Evolutionary conservation across 2,797 vertebrate species (phyloP), one percentile per base, ranked within the genome.

Genomic region (Australoheros facetus): DNA sequence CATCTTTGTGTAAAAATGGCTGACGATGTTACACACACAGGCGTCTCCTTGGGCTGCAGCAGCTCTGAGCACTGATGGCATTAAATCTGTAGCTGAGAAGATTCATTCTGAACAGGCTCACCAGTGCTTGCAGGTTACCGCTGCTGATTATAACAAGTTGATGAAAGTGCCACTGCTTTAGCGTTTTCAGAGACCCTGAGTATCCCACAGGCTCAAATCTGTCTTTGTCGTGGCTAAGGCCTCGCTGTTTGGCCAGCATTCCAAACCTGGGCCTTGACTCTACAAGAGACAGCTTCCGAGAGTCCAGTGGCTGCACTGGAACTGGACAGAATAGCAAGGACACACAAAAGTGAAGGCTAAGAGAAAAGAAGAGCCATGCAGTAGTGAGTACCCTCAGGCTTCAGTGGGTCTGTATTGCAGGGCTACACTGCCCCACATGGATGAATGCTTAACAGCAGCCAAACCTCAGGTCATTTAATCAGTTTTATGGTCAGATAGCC

Each of bases 341-440:
- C 86, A 85, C 76, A 82, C 39, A 21, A 64, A 76, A 84, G 80
- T 62, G 78, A 73, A 75, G 78, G 58, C 48, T 16, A 30, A 79
- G 2, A 71, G 62, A 71, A 73, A 55, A 8, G 32, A 75, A 78
- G 80, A 69, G 76, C 77, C 10, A 16, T 26, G 45, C 4, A 32
- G 28, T 4, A 78, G 42, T 7, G 76, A 57, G 23, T 73, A n/a
- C 5, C 77, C 70, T 75, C 71, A 19, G 59, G 13, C 74, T 32
- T 76, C 42, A 6, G 66, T 17, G 21, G 16, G 56, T 51, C 48
- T 48, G 53, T 70, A 79, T 72, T n/a, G 10, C 62, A 81, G 81
- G 77, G 55, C 91, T 91, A 95, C 92, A 93, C 92, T 93, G 88
- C 93, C 91, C 91, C 87, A 55, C 56, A 79, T 7, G 12, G 75